Conservation (phyloP, 2,113 vertebrate genomes). For the Lycaon pictus region DNA sequence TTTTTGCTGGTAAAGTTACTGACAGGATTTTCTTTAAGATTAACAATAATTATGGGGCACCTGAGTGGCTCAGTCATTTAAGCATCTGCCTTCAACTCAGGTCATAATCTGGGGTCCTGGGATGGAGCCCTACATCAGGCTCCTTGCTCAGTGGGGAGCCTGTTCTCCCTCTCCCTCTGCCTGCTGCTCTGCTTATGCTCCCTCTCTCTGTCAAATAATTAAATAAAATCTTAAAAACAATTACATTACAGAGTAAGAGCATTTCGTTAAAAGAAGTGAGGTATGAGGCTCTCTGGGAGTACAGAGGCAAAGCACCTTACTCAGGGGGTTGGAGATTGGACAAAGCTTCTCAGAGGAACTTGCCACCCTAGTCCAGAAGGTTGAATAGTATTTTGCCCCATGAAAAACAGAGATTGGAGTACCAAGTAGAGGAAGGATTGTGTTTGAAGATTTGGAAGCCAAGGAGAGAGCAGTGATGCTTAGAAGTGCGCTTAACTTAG, state of each 20-base stretch:
- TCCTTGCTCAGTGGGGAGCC: too few species aligned
- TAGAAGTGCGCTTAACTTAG: background rate
- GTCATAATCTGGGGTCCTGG: too few species aligned
- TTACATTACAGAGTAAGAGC: background rate
- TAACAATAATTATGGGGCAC: background rate
- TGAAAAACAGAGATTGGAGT: background rate
- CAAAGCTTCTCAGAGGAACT: background rate
- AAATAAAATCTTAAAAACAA: too few species aligned
- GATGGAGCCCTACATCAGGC: too few species aligned
- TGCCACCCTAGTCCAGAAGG: background rate
- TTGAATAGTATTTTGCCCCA: background rate
- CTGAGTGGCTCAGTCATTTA: too few species aligned
- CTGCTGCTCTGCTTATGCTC: too few species aligned
- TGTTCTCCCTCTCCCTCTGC: too few species aligned
- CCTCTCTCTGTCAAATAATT: too few species aligned
- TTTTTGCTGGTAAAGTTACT: background rate
- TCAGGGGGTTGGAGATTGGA: background rate
- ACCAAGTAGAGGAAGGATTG: background rate
- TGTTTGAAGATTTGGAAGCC: constrained; percentile 23
- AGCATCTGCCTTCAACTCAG: too few species aligned
- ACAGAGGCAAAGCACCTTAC: background rate
- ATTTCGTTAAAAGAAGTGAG: background rate
- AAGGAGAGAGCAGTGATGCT: background rate
- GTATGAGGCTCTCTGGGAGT: background rate
- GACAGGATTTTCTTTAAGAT: background rate